A percentile compares a stretch with the other conserved stretches of the same genome.
Conservation (phyloP, 1,140 invertebrate genomes). For the Magallana angulata region DNA sequence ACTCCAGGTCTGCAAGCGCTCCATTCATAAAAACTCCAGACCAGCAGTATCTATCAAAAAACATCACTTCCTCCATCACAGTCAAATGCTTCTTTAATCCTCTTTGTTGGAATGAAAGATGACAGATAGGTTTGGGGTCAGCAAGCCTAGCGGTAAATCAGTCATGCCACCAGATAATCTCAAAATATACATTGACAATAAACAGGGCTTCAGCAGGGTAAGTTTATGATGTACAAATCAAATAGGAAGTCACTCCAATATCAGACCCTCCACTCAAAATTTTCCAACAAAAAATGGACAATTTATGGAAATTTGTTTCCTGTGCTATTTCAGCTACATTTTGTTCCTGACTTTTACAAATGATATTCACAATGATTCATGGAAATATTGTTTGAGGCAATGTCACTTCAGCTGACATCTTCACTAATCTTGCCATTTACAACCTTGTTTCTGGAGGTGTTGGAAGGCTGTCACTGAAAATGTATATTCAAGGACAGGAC, state of each 20-base stretch:
- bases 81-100: neutral
- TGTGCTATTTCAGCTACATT: neutral
- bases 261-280: neutral
- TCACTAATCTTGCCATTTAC: neutral
- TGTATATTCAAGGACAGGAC: neutral
- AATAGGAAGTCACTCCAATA: neutral
- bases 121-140: neutral
- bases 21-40: constrained; percentile 26
- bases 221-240: neutral
- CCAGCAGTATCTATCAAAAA: neutral
- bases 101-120: constrained; percentile 25
- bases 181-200: neutral
- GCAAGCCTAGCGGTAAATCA: neutral
- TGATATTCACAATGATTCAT: neutral
- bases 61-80: neutral
- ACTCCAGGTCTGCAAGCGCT: neutral
- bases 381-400: neutral
- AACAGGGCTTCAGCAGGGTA: neutral
- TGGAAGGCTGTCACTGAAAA: neutral
- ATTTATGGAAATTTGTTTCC: neutral
- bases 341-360: neutral
- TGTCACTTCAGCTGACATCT: neutral
- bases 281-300: neutral
- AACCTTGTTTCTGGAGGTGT: neutral
- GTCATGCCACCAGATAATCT: neutral